phyloP scores from a whole-genome alignment of 1,140 invertebrate species.

The Chrysopa pallens region DNA sequence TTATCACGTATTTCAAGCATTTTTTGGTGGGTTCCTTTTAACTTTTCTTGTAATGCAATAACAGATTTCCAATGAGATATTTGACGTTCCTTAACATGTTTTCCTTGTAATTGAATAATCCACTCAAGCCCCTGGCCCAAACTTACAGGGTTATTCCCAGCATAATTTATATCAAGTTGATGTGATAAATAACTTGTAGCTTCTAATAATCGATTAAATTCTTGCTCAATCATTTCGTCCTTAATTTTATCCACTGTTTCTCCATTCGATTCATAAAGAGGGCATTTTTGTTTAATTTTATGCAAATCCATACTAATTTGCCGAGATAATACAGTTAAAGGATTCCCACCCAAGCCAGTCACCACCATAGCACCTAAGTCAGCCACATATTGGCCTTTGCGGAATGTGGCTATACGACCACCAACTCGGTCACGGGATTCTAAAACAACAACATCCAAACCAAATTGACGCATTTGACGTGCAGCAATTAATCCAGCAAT shows the following conservation, averaged over 20 bases:
- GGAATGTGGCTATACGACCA: slow-evolving; percentile 89
- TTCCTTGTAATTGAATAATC: slow-evolving; percentile 93
- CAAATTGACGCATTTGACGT: slow-evolving; percentile 86
- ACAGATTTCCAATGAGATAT: slow-evolving; percentile 64
- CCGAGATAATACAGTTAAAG: slow-evolving; percentile 84
- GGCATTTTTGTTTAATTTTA: slow-evolving; percentile 92
- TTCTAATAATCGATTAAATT: slow-evolving; percentile 91
- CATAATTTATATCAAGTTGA: slow-evolving; percentile 89
- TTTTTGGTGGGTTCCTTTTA: slow-evolving; percentile 45
- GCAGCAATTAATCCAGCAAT: slow-evolving; percentile 84
- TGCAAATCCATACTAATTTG: slow-evolving; percentile 96
- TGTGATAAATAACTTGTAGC: slow-evolving; percentile 94
- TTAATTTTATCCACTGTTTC: slow-evolving; percentile 90
- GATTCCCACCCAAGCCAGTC: slow-evolving; percentile 85
- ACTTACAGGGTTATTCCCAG: slow-evolving; percentile 69
- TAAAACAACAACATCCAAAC: slow-evolving; percentile 86
- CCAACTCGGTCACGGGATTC: slow-evolving; percentile 92
- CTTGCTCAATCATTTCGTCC: slow-evolving; percentile 93
- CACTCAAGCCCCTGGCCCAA: slow-evolving; percentile 92
- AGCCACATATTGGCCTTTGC: slow-evolving; percentile 79
- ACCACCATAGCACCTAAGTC: slow-evolving; percentile 87
- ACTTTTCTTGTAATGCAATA: slow-evolving; percentile 62
- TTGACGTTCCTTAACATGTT: slow-evolving; percentile 85
- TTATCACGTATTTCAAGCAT: slow-evolving; percentile 47
- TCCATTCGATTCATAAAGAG: slow-evolving; percentile 87